Evolutionary conservation across 2,113 vertebrate species (phyloP).

Genomic region (Lathamus discolor): DNA sequence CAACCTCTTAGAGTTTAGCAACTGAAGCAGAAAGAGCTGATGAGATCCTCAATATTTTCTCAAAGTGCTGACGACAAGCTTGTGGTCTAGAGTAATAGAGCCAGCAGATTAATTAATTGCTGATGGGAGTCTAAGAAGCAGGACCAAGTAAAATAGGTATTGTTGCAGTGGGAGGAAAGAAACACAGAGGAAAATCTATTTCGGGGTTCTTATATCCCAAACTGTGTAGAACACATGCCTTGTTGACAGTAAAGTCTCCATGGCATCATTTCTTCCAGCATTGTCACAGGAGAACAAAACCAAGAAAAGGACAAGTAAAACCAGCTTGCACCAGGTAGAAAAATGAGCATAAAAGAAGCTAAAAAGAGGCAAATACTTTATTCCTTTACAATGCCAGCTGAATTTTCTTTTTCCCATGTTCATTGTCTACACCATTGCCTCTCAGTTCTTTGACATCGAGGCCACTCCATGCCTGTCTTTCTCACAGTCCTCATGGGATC

Average conservation of each 20-base stretch:
- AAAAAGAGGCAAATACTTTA: background rate
- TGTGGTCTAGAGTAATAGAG: background rate
- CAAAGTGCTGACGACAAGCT: background rate
- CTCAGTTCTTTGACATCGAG: fast-evolving
- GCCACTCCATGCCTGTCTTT: background rate
- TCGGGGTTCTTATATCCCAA: background rate
- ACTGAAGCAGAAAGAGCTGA: background rate
- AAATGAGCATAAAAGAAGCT: background rate
- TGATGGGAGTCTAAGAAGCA: background rate
- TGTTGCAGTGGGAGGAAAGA: background rate
- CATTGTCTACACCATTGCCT: background rate
- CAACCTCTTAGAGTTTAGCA: background rate
- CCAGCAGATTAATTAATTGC: background rate
- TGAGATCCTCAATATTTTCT: background rate
- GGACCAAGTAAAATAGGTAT: background rate
- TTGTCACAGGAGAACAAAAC: background rate
- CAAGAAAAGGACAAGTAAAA: background rate
- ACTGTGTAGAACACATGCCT: background rate
- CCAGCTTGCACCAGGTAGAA: background rate
- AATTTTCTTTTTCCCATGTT: background rate
- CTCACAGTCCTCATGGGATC: background rate
- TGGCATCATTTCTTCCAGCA: background rate
- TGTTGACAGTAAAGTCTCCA: background rate
- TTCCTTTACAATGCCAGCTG: background rate
- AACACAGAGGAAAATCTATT: background rate